Base-by-base conservation (phyloP, 2,888 invertebrate genomes). In the Mythimna pallens region DNA sequence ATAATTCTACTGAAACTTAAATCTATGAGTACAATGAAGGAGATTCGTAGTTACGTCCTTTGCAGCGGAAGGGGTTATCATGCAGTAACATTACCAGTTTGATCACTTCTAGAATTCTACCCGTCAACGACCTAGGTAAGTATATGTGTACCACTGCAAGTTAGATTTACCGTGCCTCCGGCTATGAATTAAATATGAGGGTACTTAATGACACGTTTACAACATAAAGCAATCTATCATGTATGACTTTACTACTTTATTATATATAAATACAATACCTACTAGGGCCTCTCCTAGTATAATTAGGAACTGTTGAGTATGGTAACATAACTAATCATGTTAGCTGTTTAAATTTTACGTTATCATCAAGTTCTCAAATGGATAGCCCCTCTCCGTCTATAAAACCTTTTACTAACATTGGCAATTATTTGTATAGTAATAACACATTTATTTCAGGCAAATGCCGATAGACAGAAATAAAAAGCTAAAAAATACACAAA, bases 101-200 rank as follows among this genome's bases (percentile, higher is more conserved):
- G 47, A 63, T 77, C 22, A 63, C 43, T 66, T 73, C 52, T 57
- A 10, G 36, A 69, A 54, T 22, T 25, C 47, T 54, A 40, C 30
- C 20, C 22, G 2, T 22, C 25, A 47, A 30, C 47, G 22, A 50
- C 14, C 20, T 30, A 63, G 10, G 6, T 78, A 54, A 20, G 40
- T 47, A 79, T 9, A 47, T 30, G 5, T 74, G 50, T 77, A 59
- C 40, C 12, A 68, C 52, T 43, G 40, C 34, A 25, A 61, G 40
- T 52, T 64, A 81, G 81, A 77, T 70, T 66, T 64, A 81, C 62
- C 30, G 47, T 47, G 50, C 54, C 62, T 61, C 22, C 36, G 50
- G 68, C 67, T 65, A 82, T 78, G 78, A 80, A 82, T 80, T 72
- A 78, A 62, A 78, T 82, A 82, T 73, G 64, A 79, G 76, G 67